Percentiles rank a stretch among this genome's conserved stretches.
Conservation (phyloP, 2,797 vertebrate species). For the Pygocentrus nattereri region DNA sequence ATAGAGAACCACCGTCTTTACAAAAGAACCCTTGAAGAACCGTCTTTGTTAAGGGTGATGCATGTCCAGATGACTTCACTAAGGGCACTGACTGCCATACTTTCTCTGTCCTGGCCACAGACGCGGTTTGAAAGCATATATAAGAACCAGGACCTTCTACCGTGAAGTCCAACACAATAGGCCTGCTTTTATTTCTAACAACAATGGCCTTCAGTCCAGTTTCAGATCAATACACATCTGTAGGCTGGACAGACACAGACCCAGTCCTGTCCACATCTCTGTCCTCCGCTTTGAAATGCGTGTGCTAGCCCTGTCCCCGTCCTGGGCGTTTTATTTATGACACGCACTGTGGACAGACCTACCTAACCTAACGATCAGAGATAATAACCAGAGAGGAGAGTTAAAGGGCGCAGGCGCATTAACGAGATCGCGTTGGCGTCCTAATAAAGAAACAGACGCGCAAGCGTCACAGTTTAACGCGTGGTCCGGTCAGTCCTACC, state of each 20-base stretch:
- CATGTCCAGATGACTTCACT: neutral
- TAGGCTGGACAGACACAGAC: neutral
- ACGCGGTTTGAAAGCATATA: too few species aligned
- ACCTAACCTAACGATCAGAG: neutral
- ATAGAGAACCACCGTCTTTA: too few species aligned
- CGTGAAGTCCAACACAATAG: neutral
- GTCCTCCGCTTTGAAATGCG: too few species aligned
- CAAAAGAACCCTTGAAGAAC: too few species aligned
- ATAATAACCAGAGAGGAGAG: neutral
- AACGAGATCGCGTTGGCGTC: neutral
- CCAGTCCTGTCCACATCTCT: neutral
- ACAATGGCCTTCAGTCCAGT: neutral
- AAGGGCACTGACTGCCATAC: neutral
- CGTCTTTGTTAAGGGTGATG: too few species aligned
- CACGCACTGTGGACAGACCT: neutral
- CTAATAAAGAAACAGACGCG: neutral
- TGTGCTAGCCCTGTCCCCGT: neutral
- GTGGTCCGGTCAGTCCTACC: slow-evolving; percentile 31
- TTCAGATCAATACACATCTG: neutral
- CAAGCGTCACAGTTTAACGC: neutral
- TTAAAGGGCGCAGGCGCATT: slow-evolving; percentile 7
- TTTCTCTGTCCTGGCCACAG: neutral
- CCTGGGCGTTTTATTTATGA: neutral
- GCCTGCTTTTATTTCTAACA: neutral
- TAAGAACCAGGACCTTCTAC: neutral